Evolutionary conservation across 2,888 invertebrate genomes (phyloP), one percentile per base, ranked within the genome.

Genomic region (Meganola albula): DNA sequence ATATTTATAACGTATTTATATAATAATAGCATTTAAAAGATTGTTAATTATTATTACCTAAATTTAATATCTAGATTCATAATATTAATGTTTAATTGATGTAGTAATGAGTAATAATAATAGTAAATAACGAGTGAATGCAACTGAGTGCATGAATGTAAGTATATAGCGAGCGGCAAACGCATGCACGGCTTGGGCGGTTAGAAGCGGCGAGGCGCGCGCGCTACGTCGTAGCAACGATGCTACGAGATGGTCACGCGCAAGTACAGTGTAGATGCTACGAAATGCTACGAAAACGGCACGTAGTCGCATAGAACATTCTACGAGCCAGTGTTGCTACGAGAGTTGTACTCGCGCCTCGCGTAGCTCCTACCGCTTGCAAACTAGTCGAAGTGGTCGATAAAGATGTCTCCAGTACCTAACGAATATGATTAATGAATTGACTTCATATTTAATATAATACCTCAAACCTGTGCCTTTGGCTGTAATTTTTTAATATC

Each of bases 1-100:
- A 85, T 86, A 80, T 82, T 83, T 75, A 86, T 87, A 87, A 87
- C 86, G 85, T 87, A 87, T 87, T 86, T 85, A 84, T 86, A 86
- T 86, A 84, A 85, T 86, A 84, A 84, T 84, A 85, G 85, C 84
- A 77, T 86, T 86, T 84, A 87, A 86, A 87, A 86, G 85, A 84
- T 87, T 86, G 86, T 87, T 87, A 82, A 84, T 83, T 86, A 80
- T 83, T 82, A 83, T 82, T 86, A 87, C 82, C 87, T 87, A 87
- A 85, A 80, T 87, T 86, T 84, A 71, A 82, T 85, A 85, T 72
- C 85, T 85, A 84, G 66, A 73, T 77, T 84, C 78, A 84, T 85
- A 80, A 79, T 83, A 82, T 77, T 79, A 83, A 84, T 83, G 82
- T 84, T 80, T 84, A 85, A 85, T 85, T 85, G 85, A 85, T 85